These are phyloP conservation scores for Cerastis rubricosa DNA, from an alignment of 2,888 invertebrate species.

Conservation along the genomic window DNA sequence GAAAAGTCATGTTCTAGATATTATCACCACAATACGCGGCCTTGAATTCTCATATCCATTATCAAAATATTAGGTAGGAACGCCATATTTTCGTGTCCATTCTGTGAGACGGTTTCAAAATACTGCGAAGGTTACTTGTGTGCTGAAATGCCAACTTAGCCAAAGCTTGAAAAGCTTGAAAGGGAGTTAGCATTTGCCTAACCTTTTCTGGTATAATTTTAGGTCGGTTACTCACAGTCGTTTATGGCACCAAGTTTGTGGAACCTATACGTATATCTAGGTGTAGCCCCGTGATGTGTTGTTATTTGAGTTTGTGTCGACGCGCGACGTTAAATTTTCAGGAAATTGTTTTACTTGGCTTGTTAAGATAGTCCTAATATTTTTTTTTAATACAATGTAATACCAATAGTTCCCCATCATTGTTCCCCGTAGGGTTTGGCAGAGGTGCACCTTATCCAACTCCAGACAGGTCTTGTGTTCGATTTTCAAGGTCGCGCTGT, in stretches of 20 bases:
- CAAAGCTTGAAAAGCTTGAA: conserved; percentile 63
- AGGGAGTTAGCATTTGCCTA: conserved; percentile 63
- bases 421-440: not conserved
- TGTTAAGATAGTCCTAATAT: too few species aligned
- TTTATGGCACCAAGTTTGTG: conserved; percentile 19
- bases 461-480: not conserved
- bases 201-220: conserved; percentile 65
- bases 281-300: not conserved
- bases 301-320: not conserved
- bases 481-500: not conserved
- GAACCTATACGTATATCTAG: conserved; percentile 5
- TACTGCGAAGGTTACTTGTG: conserved; percentile 50
- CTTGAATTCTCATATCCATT: conserved; percentile 51
- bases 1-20: conserved; percentile 2
- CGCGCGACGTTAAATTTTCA: not conserved
- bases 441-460: not conserved
- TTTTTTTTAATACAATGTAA: not conserved
- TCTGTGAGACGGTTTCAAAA: conserved; percentile 39
- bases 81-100: conserved; percentile 43
- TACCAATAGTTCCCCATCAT: not conserved
- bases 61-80: conserved; percentile 8
- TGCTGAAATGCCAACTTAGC: conserved; percentile 75
- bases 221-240: conserved; percentile 3
- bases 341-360: not conserved
- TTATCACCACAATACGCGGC: conserved; percentile 16